Evolutionary conservation across 2,888 invertebrate species (phyloP), one percentile per base, ranked within the genome.

Genomic region (Drosophila paranaensis): DNA sequence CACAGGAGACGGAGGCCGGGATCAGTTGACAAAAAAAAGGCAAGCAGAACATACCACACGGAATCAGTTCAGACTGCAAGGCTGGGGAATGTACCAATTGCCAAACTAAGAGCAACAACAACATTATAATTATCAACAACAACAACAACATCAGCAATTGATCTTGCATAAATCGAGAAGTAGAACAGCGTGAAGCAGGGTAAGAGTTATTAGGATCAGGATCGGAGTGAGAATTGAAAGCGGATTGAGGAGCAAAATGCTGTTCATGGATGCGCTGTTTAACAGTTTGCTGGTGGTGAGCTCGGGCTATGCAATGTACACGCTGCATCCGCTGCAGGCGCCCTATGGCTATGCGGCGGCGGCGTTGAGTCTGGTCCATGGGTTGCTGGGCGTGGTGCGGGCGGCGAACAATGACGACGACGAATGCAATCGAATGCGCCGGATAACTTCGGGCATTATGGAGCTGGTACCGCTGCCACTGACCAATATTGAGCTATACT

Each of bases 271-370:
- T 46, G 85, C 89, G 3, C 62, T 87, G 3, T 77, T 87, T 46
- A 87, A 88, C 35, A 88, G 89, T 9, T 51, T 91, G 42, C 61
- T 91, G 62, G 81, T 86, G 25, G 89, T 89, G 5, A 82, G 87
- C 30, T 85, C 91, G 53, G 83, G 89, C 39, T 91, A 88, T 64
- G 88, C 88, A 9, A 69, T 91, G 71, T 84, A 81, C 35, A 67
- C 71, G 14, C 25, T 91, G 6, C 72, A 75, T 45, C 89, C 91
- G 0, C 0, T 61, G 20, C 73, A 87, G 10, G 74, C 87, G 9
- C 90, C 91, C 0, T 91, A 82, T 25, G 89, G 82, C 0, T 91
- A 89, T 68, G 71, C 81, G 35, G 89, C 88, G 1, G 86, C 88
- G 5, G 78, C 82, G 1, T 35, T 90, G 20, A 82, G 89, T 25